phyloP scores from a whole-genome alignment of 92 coral and sea anemone genomes.

The Porites divaricata region DNA sequence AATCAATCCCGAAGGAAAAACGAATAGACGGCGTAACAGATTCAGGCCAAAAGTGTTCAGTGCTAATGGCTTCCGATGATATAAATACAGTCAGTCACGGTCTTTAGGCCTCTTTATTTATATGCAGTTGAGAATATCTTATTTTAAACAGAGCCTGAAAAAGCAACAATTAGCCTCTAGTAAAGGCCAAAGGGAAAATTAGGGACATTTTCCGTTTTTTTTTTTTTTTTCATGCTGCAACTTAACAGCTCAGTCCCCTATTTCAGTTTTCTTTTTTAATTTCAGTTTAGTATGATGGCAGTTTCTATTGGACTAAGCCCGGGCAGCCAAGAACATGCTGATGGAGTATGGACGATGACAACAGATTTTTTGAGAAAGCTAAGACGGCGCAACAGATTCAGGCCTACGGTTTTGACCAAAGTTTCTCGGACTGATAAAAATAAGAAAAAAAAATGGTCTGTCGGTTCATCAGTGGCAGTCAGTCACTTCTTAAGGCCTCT shows the following conservation, averaged over 20 bases:
- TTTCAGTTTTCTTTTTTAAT: not conserved
- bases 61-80: not conserved
- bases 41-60: not conserved
- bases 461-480: not conserved
- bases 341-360: not conserved
- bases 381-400: not conserved
- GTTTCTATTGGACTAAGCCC: not conserved
- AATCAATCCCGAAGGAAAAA: too few relatives aligned
- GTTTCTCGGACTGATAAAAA: not conserved
- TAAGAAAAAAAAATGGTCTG: too few relatives aligned
- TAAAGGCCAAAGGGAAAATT: not conserved
- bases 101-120: not conserved
- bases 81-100: not conserved
- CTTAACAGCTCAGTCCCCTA: too few relatives aligned
- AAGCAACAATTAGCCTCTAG: not conserved
- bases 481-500: constrained; percentile 6
- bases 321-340: not conserved
- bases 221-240: too few relatives aligned
- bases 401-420: constrained; percentile 1
- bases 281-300: not conserved
- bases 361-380: not conserved
- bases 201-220: too few relatives aligned
- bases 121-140: not conserved
- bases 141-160: not conserved
- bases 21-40: not conserved